Conservation (phyloP, 2,888 invertebrate species). For the Eupithecia exiguata region DNA sequence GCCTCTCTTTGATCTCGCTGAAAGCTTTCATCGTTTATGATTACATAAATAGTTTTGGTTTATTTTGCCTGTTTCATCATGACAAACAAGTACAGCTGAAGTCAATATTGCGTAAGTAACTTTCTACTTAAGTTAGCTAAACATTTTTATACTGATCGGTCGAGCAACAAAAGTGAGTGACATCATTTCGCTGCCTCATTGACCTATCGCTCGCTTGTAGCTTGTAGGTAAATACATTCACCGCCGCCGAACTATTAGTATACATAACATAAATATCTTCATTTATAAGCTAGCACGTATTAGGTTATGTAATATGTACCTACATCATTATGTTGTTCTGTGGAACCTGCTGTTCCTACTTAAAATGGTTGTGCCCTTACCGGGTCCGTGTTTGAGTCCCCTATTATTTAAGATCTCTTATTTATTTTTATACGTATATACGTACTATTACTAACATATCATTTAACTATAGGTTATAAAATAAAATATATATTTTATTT, state of each 20-base stretch:
- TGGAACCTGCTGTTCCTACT: too few relatives aligned
- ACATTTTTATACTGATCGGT: conserved; percentile 28
- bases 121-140: conserved; percentile 29
- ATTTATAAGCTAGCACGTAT: too few relatives aligned
- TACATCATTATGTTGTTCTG: too few relatives aligned
- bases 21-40: conserved; percentile 10
- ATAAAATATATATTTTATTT: too few relatives aligned
- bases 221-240: not conserved
- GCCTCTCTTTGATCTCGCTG: not conserved
- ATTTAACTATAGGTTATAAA: too few relatives aligned
- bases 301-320: too few relatives aligned
- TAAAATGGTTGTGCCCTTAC: too few relatives aligned
- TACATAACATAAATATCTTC: too few relatives aligned
- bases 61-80: conserved; percentile 41
- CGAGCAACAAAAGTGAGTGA: conserved; percentile 38
- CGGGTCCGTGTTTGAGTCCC: too few relatives aligned
- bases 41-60: conserved; percentile 36
- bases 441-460: too few relatives aligned
- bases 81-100: conserved; percentile 31
- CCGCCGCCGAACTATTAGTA: not conserved
- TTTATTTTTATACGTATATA: too few relatives aligned
- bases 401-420: too few relatives aligned
- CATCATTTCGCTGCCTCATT: conserved; percentile 33
- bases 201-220: conserved; percentile 8
- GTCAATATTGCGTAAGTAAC: conserved; percentile 38